Evolutionary conservation across 2,888 invertebrate genomes (phyloP).

Genomic region (Oeneis ivallda): DNA sequence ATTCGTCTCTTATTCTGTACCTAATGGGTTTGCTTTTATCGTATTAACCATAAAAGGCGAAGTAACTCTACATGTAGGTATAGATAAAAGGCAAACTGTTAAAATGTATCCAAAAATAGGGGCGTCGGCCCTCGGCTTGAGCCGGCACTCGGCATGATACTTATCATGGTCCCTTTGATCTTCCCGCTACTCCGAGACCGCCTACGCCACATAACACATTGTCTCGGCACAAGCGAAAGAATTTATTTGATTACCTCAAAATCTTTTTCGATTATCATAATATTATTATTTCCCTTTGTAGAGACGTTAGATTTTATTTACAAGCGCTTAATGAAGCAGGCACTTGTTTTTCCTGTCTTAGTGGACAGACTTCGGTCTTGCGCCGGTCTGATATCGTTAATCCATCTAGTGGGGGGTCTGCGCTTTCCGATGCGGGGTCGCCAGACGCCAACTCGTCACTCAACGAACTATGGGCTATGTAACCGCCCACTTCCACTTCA

Average conservation of each 20-base stretch:
- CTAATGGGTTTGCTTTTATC: constrained; percentile 32
- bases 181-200: constrained; percentile 55
- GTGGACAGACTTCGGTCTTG: too few relatives aligned
- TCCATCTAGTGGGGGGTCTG: too few relatives aligned
- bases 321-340: too few relatives aligned
- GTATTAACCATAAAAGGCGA: constrained; percentile 36
- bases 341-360: background rate
- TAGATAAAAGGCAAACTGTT: constrained; percentile 62
- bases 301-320: background rate
- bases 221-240: constrained; percentile 41
- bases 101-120: constrained; percentile 68
- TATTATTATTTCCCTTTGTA: constrained; percentile 4
- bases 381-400: too few relatives aligned
- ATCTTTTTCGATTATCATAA: constrained; percentile 22
- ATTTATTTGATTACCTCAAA: constrained; percentile 33
- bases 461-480: too few relatives aligned
- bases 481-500: too few relatives aligned
- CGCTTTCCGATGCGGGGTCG: too few relatives aligned
- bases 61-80: constrained; percentile 38
- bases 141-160: constrained; percentile 57
- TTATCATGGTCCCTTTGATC: constrained; percentile 70
- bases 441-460: too few relatives aligned
- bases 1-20: constrained; percentile 9
- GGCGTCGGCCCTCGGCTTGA: constrained; percentile 56
- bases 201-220: constrained; percentile 55